Evolutionary conservation across 2,113 vertebrate genomes (phyloP).

Genomic region (Ptyas mucosa): DNA sequence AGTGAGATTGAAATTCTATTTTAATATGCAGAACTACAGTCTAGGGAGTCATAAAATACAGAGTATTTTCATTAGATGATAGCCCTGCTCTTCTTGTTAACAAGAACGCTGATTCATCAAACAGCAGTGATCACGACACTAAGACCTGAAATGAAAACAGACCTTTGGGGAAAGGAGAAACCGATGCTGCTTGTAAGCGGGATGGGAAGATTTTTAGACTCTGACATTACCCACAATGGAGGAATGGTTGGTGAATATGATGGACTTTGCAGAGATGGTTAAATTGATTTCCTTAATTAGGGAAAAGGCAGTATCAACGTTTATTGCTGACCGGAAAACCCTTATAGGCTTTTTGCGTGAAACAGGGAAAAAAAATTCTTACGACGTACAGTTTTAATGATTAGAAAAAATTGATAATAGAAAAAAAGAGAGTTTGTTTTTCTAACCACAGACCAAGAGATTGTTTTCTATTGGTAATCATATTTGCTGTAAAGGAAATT

Average conservation of each 20-base stretch:
- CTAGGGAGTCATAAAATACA: conserved; percentile 73
- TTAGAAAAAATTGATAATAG: neutral
- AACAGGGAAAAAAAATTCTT: neutral
- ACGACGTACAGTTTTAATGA: neutral
- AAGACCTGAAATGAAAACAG: conserved; percentile 45
- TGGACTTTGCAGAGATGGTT: neutral
- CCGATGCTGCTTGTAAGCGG: conserved; percentile 28
- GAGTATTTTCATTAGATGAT: conserved; percentile 76
- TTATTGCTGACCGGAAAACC: neutral
- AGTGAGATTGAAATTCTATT: conserved; percentile 75
- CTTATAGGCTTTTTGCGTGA: neutral
- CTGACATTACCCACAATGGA: neutral
- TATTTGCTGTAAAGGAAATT: neutral
- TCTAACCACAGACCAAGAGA: neutral
- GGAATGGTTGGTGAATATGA: neutral
- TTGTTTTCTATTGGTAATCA: neutral
- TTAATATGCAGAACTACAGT: conserved; percentile 76
- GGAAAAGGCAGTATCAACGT: neutral
- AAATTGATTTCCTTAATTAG: neutral
- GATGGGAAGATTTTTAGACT: neutral
- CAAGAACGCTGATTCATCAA: conserved; percentile 73
- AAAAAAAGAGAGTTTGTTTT: neutral
- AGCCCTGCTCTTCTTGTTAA: conserved; percentile 67
- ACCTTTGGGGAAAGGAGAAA: conserved; percentile 37
- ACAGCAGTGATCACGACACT: conserved; percentile 53